A percentile compares a stretch with the other conserved stretches of the same genome.
Evolutionary conservation across 2,888 invertebrate species (phyloP).

Genomic region (Microctonus aethiopoides): DNA sequence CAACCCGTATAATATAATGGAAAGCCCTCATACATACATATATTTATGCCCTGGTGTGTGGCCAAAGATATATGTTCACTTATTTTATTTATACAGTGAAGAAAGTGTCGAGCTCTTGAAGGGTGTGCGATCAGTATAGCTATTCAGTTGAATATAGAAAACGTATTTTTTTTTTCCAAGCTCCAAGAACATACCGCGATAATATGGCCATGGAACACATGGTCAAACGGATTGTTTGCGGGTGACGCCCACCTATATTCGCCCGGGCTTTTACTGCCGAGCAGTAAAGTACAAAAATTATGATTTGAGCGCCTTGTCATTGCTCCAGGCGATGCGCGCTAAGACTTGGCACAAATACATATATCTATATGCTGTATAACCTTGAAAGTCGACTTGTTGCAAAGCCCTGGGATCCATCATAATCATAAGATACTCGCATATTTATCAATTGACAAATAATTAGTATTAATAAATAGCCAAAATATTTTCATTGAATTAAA

Average conservation of each 20-base stretch:
- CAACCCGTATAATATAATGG: slow-evolving; percentile 27
- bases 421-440: neutral
- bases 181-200: slow-evolving; percentile 40
- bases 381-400: neutral
- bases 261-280: slow-evolving; percentile 59
- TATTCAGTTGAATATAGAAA: slow-evolving; percentile 53
- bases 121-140: neutral
- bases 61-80: neutral
- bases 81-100: slow-evolving; percentile 8
- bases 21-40: slow-evolving; percentile 9
- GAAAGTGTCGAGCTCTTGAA: slow-evolving; percentile 29
- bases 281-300: slow-evolving; percentile 65
- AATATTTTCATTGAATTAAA: neutral
- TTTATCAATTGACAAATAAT: neutral
- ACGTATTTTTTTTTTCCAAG: slow-evolving; percentile 44
- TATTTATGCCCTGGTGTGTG: neutral
- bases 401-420: neutral
- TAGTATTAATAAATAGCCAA: too few species aligned
- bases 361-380: neutral
- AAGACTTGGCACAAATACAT: slow-evolving; percentile 7
- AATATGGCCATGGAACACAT: slow-evolving; percentile 51
- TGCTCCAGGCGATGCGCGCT: slow-evolving; percentile 57
- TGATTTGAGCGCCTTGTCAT: slow-evolving; percentile 61
- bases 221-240: slow-evolving; percentile 64
- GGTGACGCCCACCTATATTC: slow-evolving; percentile 63